These are phyloP conservation scores for Pelobates cultripes DNA, from an alignment of 2,797 vertebrate species.

Conservation along the genomic window DNA sequence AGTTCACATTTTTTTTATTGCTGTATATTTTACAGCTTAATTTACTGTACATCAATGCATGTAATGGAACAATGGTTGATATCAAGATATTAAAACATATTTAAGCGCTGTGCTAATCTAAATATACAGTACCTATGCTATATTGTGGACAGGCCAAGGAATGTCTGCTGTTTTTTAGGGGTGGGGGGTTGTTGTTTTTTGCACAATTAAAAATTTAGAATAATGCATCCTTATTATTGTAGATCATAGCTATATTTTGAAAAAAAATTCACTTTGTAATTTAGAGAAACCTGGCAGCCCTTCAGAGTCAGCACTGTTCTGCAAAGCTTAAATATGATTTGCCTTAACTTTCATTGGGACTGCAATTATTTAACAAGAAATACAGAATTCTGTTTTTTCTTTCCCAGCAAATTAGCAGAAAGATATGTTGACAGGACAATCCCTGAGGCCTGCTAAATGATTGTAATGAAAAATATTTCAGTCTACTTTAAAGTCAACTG, in stretches of 20 bases:
- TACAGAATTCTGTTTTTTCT: conserved; percentile 39
- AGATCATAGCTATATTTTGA: conserved; percentile 27
- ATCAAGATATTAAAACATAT: too few relatives aligned
- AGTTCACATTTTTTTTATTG: too few relatives aligned
- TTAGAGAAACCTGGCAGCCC: conserved; percentile 15
- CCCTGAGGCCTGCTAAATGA: conserved; percentile 46
- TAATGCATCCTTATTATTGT: conserved; percentile 19
- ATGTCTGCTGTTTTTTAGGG: neutral
- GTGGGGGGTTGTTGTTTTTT: neutral
- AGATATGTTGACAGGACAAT: conserved; percentile 54
- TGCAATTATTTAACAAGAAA: conserved; percentile 51
- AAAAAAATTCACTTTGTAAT: conserved; percentile 23
- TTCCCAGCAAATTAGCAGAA: conserved; percentile 52
- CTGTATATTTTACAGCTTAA: too few relatives aligned
- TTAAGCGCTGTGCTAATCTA: too few relatives aligned
- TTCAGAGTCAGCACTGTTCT: conserved; percentile 34
- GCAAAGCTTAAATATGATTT: conserved; percentile 41
- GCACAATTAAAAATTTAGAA: conserved; percentile 17
- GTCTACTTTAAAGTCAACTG: conserved; percentile 48
- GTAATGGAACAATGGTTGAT: too few relatives aligned
- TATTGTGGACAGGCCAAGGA: neutral
- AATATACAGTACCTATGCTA: too few relatives aligned
- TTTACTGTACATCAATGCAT: too few relatives aligned
- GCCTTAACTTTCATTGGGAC: conserved; percentile 41
- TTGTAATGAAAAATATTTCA: conserved; percentile 51